A percentile compares a stretch with the other conserved stretches of the same genome.
These are phyloP conservation scores for Clostera curtula DNA, from an alignment of 2,888 invertebrate species.

Conservation along the genomic window DNA sequence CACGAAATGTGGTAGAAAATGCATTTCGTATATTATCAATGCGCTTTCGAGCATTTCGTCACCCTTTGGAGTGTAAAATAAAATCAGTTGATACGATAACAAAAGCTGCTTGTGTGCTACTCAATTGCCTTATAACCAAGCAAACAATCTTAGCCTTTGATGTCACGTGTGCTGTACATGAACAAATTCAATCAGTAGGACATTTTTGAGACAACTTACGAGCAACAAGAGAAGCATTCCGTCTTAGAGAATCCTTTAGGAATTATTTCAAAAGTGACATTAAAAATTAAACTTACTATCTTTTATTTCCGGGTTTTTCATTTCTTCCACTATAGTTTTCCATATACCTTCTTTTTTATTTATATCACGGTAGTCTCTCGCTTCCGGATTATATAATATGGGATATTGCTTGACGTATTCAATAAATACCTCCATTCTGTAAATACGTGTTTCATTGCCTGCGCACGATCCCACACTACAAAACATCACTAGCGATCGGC, in stretches of 20 bases:
- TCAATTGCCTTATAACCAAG: constrained; percentile 3
- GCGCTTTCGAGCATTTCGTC: constrained; percentile 1
- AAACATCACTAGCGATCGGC: constrained; percentile 8
- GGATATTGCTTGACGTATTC: constrained; percentile 5
- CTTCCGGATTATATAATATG: constrained; percentile 5
- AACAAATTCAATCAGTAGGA: constrained; percentile 4
- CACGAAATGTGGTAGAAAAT: constrained; percentile 1
- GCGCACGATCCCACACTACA: too few relatives aligned
- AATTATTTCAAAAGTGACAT: too few relatives aligned
- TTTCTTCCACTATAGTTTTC: constrained; percentile 5
- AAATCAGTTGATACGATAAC: constrained; percentile 5
- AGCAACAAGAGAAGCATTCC: constrained; percentile 6
- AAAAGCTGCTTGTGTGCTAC: constrained; percentile 7
- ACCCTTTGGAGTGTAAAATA: constrained; percentile 6
- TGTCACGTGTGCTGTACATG: constrained; percentile 3
- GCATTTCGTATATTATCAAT: background rate
- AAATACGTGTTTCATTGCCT: constrained; percentile 1
- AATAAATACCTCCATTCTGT: constrained; percentile 9
- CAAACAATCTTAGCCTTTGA: constrained; percentile 6
- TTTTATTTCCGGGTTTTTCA: constrained; percentile 6
- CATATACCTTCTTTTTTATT: constrained; percentile 6
- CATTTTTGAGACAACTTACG: constrained; percentile 3
- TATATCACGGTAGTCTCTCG: constrained; percentile 5
- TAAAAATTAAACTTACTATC: too few relatives aligned
- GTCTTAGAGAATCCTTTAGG: constrained; percentile 5